These are phyloP conservation scores for Neoascia interrupta DNA, from an alignment of 2,888 invertebrate species.

Conservation along the genomic window DNA sequence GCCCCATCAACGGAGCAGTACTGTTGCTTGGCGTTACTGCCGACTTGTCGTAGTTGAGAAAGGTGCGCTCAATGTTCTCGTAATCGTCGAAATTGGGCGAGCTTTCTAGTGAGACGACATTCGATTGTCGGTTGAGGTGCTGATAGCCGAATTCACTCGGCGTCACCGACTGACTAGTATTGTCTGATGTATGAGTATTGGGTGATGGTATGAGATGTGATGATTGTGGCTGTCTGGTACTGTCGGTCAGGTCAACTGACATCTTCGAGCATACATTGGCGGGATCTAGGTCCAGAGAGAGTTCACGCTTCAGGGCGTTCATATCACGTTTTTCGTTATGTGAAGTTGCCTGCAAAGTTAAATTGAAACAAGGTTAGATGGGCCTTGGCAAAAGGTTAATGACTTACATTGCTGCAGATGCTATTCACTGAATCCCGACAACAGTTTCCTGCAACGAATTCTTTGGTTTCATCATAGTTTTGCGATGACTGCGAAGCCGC, in stretches of 20 bases:
- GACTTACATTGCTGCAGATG: slow-evolving; percentile 75
- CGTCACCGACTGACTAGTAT: slow-evolving; percentile 80
- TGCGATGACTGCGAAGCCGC: slow-evolving; percentile 63
- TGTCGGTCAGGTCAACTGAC: slow-evolving; percentile 72
- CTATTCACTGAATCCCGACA: slow-evolving; percentile 77
- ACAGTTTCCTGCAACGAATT: slow-evolving; percentile 72
- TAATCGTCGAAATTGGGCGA: slow-evolving; percentile 78
- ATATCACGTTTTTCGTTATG: slow-evolving; percentile 77
- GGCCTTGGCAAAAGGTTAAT: neutral
- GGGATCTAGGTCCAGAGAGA: slow-evolving; percentile 78
- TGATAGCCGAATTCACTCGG: slow-evolving; percentile 80
- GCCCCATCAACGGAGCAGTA: slow-evolving; percentile 71
- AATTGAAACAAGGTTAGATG: neutral
- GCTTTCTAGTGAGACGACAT: slow-evolving; percentile 78
- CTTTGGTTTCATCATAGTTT: slow-evolving; percentile 70
- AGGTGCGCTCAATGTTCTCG: slow-evolving; percentile 73
- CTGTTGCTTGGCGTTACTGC: slow-evolving; percentile 75
- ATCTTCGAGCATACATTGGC: slow-evolving; percentile 71
- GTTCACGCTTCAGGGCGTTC: slow-evolving; percentile 78
- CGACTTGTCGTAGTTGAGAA: slow-evolving; percentile 71
- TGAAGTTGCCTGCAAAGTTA: slow-evolving; percentile 70
- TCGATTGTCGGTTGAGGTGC: slow-evolving; percentile 78
- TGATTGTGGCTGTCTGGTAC: slow-evolving; percentile 71
- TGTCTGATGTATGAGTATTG: slow-evolving; percentile 77
- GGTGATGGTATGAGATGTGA: slow-evolving; percentile 75